Base-by-base conservation (phyloP, 2,113 vertebrate genomes). In the Ovis aries region DNA sequence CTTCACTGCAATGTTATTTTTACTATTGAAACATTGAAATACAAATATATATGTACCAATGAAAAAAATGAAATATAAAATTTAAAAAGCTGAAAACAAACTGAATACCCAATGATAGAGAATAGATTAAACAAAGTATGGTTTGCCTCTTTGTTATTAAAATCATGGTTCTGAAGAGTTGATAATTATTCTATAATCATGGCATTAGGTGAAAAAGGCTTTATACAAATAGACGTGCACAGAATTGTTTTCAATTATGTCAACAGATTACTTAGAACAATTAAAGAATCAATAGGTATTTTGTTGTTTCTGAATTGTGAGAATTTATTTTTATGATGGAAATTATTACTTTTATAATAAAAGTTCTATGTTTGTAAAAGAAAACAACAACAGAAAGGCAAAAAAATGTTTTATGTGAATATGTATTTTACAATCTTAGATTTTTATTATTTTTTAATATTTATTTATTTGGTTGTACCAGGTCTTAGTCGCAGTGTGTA, bases 341-440 rank as follows among this genome's bases (percentile, higher is more conserved):
- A 21, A 64, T 92, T 82, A 87, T 71, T 80, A 87, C 33, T 71
- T 91, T 94, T 96, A 93, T 60, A 90, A 95, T 96, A 95, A 91
- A 97, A 90, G 27, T 52, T 82, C 40, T 50, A 14, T 13, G 27
- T 80, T 94, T 90, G 45, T 86, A 78, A 87, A 94, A 93, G 52
- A 78, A 64, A 82, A 36, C 67, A 43, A 62, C 16, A 64, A 29
- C 31, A 82, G 60, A 89, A 43, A 91, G 29, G 11, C n/a, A 94
- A 92, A 95, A 93, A 57, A 60, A 57, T 48, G 45, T 92, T 97
- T 96, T 94, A 77, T 95, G 91, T 94, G 77, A 85, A 81, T 53
- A 19, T 88, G 74, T 82, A 52, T 83, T 97, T 95, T 93, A 85
- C 53, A 85, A 84, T 13, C 27, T n/a, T 91, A 36, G 77, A 87